Evolutionary conservation across 2,888 invertebrate species (phyloP), one percentile per base, ranked within the genome.

Genomic region (Acutogordius australiensis): DNA sequence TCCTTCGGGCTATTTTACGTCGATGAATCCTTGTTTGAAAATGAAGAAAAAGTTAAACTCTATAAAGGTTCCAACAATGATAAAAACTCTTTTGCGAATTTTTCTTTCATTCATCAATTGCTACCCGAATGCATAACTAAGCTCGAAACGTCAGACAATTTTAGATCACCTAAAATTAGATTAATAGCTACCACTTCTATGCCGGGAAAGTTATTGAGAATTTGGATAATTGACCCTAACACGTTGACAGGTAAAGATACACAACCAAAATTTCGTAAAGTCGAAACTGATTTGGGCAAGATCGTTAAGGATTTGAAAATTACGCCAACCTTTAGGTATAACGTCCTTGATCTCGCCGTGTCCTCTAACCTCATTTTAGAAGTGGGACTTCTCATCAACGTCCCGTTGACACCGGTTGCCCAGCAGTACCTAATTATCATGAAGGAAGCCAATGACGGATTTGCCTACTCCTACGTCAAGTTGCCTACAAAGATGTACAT

Each of bases 191-290:
- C n/a, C 8, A n/a, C 23, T 4, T 51, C 26, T n/a, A 23, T 4
- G 51, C 4, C 8, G 23, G 23, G 23, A 8, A n/a, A n/a, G 8
- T n/a, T 21, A n/a, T n/a, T 51, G 23, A 51, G 4, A n/a, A 13
- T 51, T 4, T 51, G 51, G 51, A n/a, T 51, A 51, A n/a, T 13
- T 23, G 51, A 51, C 23, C 51, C 51, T 51, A 51, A 23, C 18
- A 37, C 8, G 8, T 8, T 13, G 18, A 37, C 18, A 13, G 37
- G 37, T 8, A 37, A 37, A 37, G n/a, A n/a, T n/a, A n/a, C n/a
- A n/a, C n/a, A n/a, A n/a, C n/a, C n/a, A n/a, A n/a, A n/a, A n/a
- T n/a, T n/a, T n/a, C n/a, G n/a, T n/a, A n/a, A n/a, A n/a, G n/a
- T n/a, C n/a, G n/a, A n/a, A n/a, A n/a, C n/a, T n/a, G n/a, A n/a